These are phyloP conservation scores for Taenioides sp. DNA, from an alignment of 2,797 vertebrate genomes.

Conservation along the genomic window DNA sequence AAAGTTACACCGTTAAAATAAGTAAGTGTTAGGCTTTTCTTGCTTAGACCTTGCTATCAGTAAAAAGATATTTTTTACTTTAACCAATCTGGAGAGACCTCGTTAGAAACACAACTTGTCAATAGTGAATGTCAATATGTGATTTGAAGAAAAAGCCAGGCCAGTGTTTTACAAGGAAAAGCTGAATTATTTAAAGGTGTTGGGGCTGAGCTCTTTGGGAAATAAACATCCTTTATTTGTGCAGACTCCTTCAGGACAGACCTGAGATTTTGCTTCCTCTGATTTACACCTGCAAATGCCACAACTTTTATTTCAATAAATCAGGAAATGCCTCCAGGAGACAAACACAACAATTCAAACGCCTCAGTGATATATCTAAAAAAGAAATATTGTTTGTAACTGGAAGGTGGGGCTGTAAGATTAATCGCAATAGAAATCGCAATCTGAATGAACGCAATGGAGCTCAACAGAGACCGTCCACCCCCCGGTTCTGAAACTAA, in stretches of 20 bases:
- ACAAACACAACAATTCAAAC: neutral
- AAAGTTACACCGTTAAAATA: no score
- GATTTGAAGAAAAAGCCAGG: neutral
- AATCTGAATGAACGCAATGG: no score
- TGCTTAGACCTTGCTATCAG: no score
- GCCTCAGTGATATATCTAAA: neutral
- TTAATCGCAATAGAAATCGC: no score
- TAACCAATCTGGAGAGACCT: neutral
- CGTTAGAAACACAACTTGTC: neutral
- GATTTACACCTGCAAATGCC: constrained; percentile 11
- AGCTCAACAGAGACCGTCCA: no score
- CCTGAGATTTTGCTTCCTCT: constrained; percentile 17
- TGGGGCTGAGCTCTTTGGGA: constrained; percentile 14
- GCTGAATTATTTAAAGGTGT: constrained; percentile 23
- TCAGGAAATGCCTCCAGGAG: neutral
- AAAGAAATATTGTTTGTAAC: neutral
- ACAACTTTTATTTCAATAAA: constrained; percentile 5
- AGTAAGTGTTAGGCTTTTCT: no score
- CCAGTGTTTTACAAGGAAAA: neutral
- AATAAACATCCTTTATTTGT: constrained; percentile 22
- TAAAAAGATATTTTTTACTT: neutral
- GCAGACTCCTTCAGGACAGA: constrained; percentile 6
- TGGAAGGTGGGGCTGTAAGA: no score
- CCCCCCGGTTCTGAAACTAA: no score
- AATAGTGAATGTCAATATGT: neutral